Percentiles rank a stretch among this genome's conserved stretches.
Conservation (phyloP, 2,888 invertebrate species). For the Cerastis leucographa region DNA sequence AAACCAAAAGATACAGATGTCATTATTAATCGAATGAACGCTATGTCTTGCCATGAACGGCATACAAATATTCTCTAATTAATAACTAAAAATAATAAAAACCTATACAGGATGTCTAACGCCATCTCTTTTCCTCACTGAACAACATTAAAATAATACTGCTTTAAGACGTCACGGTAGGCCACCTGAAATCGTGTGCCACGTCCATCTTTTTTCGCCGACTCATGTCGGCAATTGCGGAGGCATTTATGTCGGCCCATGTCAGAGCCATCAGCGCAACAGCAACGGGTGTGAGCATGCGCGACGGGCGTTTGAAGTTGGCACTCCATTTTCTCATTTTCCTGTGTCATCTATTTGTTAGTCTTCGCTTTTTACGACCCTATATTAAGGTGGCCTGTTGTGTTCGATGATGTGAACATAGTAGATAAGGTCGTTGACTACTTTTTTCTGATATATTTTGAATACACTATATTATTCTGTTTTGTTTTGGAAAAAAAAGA, state of each 20-base stretch:
- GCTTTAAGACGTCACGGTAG: too few relatives aligned
- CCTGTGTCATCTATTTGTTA: not conserved
- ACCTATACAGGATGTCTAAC: too few relatives aligned
- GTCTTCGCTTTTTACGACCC: not conserved
- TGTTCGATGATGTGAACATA: slow-evolving; percentile 29
- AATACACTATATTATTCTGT: slow-evolving; percentile 28
- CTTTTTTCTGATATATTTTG: slow-evolving; percentile 12
- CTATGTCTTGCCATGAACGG: too few relatives aligned
- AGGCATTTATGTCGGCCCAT: not conserved
- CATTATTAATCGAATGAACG: too few relatives aligned
- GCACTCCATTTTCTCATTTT: not conserved
- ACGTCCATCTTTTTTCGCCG: not conserved
- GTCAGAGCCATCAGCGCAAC: not conserved
- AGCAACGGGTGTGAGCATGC: not conserved
- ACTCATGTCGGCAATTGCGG: not conserved
- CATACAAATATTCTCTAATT: too few relatives aligned
- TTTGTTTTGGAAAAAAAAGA: not conserved
- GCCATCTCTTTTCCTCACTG: too few relatives aligned
- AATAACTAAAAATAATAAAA: too few relatives aligned
- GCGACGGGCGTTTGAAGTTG: not conserved
- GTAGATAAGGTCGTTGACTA: slow-evolving; percentile 46
- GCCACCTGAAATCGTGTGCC: not conserved
- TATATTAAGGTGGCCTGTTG: not conserved
- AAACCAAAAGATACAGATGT: too few relatives aligned
- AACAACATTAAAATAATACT: too few relatives aligned